Percentiles rank a stretch among this genome's conserved stretches.
phyloP scores from a whole-genome alignment of 2,888 invertebrate genomes.

The Ophion costatus region DNA sequence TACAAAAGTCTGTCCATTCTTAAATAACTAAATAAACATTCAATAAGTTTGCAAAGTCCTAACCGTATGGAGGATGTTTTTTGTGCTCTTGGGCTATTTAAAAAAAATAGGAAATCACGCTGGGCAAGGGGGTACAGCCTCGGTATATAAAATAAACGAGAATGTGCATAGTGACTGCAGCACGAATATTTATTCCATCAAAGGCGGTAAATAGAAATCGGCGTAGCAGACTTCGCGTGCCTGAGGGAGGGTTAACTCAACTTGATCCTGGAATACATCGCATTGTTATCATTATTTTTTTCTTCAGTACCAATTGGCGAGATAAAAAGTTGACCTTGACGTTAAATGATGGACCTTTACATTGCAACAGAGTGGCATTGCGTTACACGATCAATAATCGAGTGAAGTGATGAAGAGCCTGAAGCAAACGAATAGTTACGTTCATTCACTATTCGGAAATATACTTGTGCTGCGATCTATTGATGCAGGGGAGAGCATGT shows the following conservation, averaged over 20 bases:
- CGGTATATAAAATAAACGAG: background rate
- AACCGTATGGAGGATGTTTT: too few species aligned
- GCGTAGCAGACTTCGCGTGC: background rate
- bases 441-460: background rate
- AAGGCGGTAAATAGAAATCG: conserved; percentile 8
- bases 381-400: background rate
- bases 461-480: background rate
- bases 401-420: background rate
- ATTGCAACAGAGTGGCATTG: background rate
- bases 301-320: conserved; percentile 13
- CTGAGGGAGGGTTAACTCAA: conserved; percentile 27
- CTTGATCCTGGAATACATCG: conserved; percentile 25
- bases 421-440: background rate
- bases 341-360: conserved; percentile 5
- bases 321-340: conserved; percentile 2
- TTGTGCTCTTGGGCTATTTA: background rate
- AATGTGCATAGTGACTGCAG: background rate
- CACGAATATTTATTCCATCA: conserved; percentile 4
- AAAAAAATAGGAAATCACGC: background rate
- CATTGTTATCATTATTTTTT: conserved; percentile 6
- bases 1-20: too few species aligned
- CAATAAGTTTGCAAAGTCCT: too few species aligned
- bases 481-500: background rate
- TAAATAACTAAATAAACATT: too few species aligned
- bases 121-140: background rate